Conservation (phyloP, 2,113 vertebrate species). For the Pyxicephalus adspersus region DNA sequence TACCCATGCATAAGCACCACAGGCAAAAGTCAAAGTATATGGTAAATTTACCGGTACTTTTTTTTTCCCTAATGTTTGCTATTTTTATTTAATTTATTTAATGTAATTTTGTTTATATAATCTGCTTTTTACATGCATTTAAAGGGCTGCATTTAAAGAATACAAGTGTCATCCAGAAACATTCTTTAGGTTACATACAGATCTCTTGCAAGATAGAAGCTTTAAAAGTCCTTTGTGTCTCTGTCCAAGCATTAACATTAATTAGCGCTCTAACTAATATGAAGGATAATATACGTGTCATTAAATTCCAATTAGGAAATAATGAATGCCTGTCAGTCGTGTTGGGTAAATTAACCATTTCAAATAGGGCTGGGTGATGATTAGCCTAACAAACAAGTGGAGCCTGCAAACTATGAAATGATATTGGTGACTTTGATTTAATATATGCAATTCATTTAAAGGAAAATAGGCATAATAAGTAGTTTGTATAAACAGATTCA, state of each 20-base stretch:
- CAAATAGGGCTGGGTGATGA: neutral
- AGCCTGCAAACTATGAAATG: neutral
- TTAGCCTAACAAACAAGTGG: neutral
- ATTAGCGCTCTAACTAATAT: neutral
- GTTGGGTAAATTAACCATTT: neutral
- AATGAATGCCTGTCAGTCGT: neutral
- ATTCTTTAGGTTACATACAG: neutral
- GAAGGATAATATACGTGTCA: neutral
- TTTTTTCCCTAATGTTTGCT: no score
- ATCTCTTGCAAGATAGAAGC: neutral
- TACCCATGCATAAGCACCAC: no score
- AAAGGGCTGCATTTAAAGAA: no score
- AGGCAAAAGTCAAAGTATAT: no score
- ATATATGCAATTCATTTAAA: no score
- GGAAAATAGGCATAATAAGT: no score
- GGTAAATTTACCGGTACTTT: no score
- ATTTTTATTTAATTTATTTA: no score
- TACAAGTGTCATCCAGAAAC: neutral
- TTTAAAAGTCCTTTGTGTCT: conserved; percentile 3
- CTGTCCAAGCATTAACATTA: neutral
- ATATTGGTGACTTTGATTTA: no score
- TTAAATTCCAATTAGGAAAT: neutral
- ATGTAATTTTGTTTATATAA: no score
- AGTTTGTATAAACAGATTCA: no score
- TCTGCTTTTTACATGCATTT: no score